phyloP scores from a whole-genome alignment of 2,797 vertebrate species.

The Falco peregrinus region DNA sequence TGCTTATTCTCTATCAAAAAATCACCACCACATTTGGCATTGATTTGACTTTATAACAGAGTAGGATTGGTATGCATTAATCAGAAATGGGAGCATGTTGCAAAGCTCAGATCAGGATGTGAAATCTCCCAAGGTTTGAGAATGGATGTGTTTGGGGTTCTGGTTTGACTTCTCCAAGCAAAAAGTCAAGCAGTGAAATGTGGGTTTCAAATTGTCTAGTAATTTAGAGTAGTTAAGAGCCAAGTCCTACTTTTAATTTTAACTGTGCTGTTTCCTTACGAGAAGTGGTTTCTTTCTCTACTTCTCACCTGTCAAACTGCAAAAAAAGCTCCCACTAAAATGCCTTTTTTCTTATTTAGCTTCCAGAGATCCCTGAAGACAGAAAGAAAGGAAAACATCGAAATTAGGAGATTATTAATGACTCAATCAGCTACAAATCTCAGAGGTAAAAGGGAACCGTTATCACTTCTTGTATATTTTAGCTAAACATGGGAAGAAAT shows the following conservation, averaged over 20 bases:
- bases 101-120: slow-evolving; percentile 59
- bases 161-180: slow-evolving; percentile 54
- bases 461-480: slow-evolving; percentile 35
- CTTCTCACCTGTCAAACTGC: slow-evolving; percentile 47
- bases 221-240: slow-evolving; percentile 49
- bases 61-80: slow-evolving; percentile 64
- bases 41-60: slow-evolving; percentile 66
- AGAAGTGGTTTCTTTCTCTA: slow-evolving; percentile 37
- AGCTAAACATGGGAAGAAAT: slow-evolving; percentile 9
- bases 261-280: slow-evolving; percentile 17
- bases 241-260: slow-evolving; percentile 56
- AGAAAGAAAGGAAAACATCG: slow-evolving; percentile 46
- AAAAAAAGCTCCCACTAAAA: slow-evolving; percentile 36
- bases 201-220: slow-evolving; percentile 46
- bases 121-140: slow-evolving; percentile 59
- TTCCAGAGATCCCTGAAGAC: slow-evolving; percentile 51
- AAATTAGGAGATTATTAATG: slow-evolving; percentile 65
- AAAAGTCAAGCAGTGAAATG: slow-evolving; percentile 49
- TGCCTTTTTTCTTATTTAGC: slow-evolving; percentile 42
- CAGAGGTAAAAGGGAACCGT: not conserved
- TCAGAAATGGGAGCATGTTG: slow-evolving; percentile 58
- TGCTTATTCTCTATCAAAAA: slow-evolving; percentile 61
- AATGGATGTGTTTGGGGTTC: slow-evolving; percentile 46
- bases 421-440: slow-evolving; percentile 27
- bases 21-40: slow-evolving; percentile 68